Base-by-base conservation (phyloP, 2,113 vertebrate species). In the Entosphenus tridentatus region DNA sequence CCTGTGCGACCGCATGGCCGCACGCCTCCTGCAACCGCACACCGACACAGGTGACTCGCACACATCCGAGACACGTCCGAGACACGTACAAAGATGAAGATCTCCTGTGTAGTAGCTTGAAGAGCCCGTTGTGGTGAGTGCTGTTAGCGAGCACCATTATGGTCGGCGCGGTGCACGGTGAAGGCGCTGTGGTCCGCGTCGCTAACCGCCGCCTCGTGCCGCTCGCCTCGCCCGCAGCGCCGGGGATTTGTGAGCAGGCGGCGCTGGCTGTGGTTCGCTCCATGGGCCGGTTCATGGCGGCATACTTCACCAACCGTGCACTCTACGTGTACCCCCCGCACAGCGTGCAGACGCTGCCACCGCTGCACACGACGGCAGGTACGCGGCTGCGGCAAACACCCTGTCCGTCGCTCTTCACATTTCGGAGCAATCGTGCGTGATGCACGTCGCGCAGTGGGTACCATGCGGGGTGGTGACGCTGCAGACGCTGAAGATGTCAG, bases 211-310 rank as follows among this genome's bases (percentile, higher is more conserved):
- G 39, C 39, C 39, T 39, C 39, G 39, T 39, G 39, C 39, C 6
- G 39, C 39, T 39, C 39, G 39, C 39, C 5, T 39, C 6, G 39
- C 39, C 39, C 39, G 39, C 39, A 39, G 39, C 39, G 39, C 39
- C 39, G 39, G 39, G 39, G 39, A 39, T 71, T 18, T 62, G 9
- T 9, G 18, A 18, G 10, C 65, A 8, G 10, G 80, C 82, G 1
- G 84, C 82, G 2, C 57, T 78, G 70, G 82, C 79, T 2, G 88
- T 89, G 56, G 73, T 96, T 72, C 85, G 73, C 75, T 84, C 82
- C 56, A 81, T 96, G 77, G 89, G 84, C 69, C 81, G 92, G 70
- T 95, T 96, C 78, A 96, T 98, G 92, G 87, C 87, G 0, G 81
- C 88, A 57, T 97, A 92, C 72, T 96, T 95, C 77, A 83, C 87